These are phyloP conservation scores for Dromaius novaehollandiae DNA, from an alignment of 2,113 vertebrate species.

Conservation along the genomic window DNA sequence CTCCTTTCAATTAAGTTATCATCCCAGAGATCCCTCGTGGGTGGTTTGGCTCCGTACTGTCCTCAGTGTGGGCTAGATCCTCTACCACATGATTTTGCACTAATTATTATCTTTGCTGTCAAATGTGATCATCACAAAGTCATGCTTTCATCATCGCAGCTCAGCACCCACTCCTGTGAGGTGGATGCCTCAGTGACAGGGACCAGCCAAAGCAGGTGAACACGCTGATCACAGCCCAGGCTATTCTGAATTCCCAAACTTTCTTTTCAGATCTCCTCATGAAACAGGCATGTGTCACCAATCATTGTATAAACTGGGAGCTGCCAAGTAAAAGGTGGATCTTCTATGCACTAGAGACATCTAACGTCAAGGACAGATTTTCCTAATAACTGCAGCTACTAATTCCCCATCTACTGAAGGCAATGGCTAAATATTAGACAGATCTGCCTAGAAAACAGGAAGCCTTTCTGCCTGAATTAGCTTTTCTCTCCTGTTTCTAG, in stretches of 20 bases:
- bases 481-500: conserved; percentile 17
- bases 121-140: background rate
- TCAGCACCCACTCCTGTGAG: background rate
- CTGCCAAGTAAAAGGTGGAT: background rate
- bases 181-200: background rate
- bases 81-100: background rate
- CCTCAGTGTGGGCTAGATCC: background rate
- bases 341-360: background rate
- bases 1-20: conserved; percentile 34
- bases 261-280: background rate
- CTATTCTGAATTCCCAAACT: background rate
- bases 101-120: background rate
- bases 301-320: background rate
- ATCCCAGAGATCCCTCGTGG: background rate
- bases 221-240: background rate
- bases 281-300: background rate
- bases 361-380: background rate
- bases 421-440: background rate
- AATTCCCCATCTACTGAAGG: background rate
- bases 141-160: background rate
- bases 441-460: conserved; percentile 6
- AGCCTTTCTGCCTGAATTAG: background rate
- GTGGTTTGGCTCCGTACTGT: conserved; percentile 11
- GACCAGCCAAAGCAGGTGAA: background rate
- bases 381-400: background rate